These are phyloP conservation scores for Catostylus mosaicus DNA, from an alignment of 30 jellyfish, hydroid and myxozoan species.

Conservation along the genomic window DNA sequence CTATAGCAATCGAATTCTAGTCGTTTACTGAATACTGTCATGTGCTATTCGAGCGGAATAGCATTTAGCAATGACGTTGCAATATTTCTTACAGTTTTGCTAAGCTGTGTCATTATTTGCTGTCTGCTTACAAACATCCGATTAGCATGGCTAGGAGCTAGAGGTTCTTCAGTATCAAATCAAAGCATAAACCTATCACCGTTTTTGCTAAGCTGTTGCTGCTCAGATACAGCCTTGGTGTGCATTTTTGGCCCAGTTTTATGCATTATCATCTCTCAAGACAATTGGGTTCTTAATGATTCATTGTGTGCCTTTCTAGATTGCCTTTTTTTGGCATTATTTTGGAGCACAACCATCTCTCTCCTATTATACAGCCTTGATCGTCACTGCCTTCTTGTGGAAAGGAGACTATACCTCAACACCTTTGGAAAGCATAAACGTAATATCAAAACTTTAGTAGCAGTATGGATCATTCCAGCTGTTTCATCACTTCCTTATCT, in stretches of 20 bases:
- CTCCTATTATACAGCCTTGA: conserved; percentile 51
- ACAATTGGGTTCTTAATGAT: conserved; percentile 2
- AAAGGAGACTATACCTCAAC: conserved; percentile 26
- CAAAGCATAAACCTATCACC: conserved; percentile 41
- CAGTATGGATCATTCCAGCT: conserved; percentile 31
- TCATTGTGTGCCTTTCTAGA: conserved; percentile 34
- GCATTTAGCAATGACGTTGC: background rate
- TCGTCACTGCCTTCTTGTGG: conserved; percentile 63
- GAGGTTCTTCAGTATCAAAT: background rate
- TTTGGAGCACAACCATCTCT: conserved; percentile 38
- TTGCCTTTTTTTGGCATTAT: conserved; percentile 41
- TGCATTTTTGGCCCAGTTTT: conserved; percentile 53
- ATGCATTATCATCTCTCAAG: conserved; percentile 16
- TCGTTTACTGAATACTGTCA: background rate
- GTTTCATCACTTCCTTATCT: conserved; percentile 26
- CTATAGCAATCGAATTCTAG: background rate
- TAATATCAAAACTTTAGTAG: conserved; percentile 14
- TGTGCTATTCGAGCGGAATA: background rate
- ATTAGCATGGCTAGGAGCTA: conserved; percentile 33
- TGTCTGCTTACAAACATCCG: conserved; percentile 25
- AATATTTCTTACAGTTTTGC: conserved; percentile 24
- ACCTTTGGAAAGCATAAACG: conserved; percentile 45
- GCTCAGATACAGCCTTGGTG: conserved; percentile 25
- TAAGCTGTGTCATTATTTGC: conserved; percentile 44
- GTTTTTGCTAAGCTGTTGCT: conserved; percentile 45